These are phyloP conservation scores for Astropecten irregularis DNA, from an alignment of 53 echinoderm and acorn worm genomes.

Conservation along the genomic window DNA sequence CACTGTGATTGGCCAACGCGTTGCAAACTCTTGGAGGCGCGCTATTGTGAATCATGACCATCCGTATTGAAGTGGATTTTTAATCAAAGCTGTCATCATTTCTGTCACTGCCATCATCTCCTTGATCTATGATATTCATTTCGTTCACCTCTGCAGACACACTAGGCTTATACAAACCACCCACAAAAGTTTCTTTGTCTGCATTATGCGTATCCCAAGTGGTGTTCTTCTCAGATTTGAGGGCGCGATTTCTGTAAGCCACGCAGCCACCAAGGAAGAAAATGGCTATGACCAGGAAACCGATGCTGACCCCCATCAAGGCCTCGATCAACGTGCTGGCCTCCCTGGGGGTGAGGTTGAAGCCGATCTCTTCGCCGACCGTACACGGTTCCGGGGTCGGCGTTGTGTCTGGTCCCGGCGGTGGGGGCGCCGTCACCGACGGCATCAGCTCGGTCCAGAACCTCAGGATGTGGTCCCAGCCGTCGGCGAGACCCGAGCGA, in stretches of 20 bases:
- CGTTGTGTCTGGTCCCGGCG: neutral
- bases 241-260: neutral
- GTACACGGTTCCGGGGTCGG: neutral
- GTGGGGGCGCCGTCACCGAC: neutral
- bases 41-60: no score
- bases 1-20: no score
- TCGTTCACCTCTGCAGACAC: no score
- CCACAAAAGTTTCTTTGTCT: no score
- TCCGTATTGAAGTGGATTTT: no score
- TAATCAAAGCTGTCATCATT: no score
- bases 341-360: neutral
- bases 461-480: constrained; percentile 4
- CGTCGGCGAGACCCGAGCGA: neutral
- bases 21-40: no score
- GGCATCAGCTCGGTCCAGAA: constrained; percentile 58
- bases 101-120: no score
- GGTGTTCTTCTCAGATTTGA: neutral
- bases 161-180: no score
- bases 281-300: neutral
- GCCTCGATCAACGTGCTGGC: neutral
- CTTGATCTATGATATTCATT: no score
- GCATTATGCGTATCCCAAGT: no score
- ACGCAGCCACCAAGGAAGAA: constrained; percentile 12
- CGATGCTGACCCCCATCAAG: neutral
- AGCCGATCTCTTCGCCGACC: constrained; percentile 26